A percentile compares a stretch with the other conserved stretches of the same genome.
Evolutionary conservation across 2,888 invertebrate species (phyloP).

Genomic region (Athalia cordata): DNA sequence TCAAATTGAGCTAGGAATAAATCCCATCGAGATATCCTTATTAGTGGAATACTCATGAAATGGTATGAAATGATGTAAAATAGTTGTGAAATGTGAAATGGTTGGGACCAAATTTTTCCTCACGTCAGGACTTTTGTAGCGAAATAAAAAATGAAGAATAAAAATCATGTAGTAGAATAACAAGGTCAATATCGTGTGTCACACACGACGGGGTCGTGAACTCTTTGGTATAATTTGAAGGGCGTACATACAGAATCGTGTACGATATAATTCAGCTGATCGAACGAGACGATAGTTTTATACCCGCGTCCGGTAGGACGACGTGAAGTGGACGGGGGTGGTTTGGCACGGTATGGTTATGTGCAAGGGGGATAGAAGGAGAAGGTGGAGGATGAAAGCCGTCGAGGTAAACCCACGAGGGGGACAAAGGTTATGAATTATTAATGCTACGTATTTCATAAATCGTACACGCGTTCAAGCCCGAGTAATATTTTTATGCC

Average conservation of each 20-base stretch:
- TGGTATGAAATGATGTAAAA: too few relatives aligned
- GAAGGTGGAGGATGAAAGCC: neutral
- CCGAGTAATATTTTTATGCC: conserved; percentile 44
- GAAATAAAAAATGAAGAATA: neutral
- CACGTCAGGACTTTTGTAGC: too few relatives aligned
- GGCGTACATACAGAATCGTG: neutral
- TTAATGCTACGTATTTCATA: conserved; percentile 44
- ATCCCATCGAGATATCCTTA: too few relatives aligned
- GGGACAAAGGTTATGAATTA: conserved; percentile 44
- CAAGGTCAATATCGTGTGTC: too few relatives aligned
- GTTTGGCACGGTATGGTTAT: too few relatives aligned
- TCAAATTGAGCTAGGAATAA: too few relatives aligned
- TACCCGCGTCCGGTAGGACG: neutral
- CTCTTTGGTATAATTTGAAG: neutral
- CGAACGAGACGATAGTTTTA: conserved; percentile 28
- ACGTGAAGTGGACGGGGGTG: neutral
- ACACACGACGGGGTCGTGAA: neutral
- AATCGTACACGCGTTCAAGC: conserved; percentile 44
- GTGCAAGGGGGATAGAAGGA: neutral
- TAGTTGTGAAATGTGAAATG: too few relatives aligned
- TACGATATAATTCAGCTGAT: conserved; percentile 22
- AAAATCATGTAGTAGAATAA: too few relatives aligned
- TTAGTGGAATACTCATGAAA: too few relatives aligned
- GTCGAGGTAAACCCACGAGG: neutral
- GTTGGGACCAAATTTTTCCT: too few relatives aligned